Evolutionary conservation across 2,888 invertebrate genomes (phyloP), one percentile per base, ranked within the genome.

Genomic region (Eulithis prunata): DNA sequence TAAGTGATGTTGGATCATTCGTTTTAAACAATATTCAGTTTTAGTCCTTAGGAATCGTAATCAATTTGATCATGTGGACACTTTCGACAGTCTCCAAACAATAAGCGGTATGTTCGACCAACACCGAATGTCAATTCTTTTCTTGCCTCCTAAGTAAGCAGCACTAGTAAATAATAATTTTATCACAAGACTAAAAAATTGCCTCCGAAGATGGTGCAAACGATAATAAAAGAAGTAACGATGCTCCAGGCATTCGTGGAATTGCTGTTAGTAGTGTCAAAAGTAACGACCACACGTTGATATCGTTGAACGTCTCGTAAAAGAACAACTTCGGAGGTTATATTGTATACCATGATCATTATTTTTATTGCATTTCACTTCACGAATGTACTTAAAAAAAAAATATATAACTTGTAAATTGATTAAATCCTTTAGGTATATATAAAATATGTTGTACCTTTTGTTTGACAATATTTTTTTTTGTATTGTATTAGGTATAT

Each of bases 201-300:
- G 47, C 32, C 49, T 36, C 51, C 13, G 14, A 55, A 62, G 51
- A 59, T 58, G 54, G 62, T 58, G 66, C 38, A 66, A 66, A 55
- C 51, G 58, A 56, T 55, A 62, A 54, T 62, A 66, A 62, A 66
- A 66, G 58, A 55, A 51, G 55, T 58, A 62, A 55, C 51, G 49
- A 49, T 56, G 36, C 62, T 62, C 51, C 14, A 52, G 58, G 51
- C 51, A 57, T 62, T 52, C 32, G 52, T 59, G 41, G 59, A 62
- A 66, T 66, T 41, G 55, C 46, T 59, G 32, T 28, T 36, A 58
- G 59, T 59, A 59, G 62, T 46, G 62, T 46, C 66, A 59, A 62
- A 57, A 59, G 56, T 66, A 62, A 66, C 66, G 55, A 66, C 59
- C 52, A 38, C 58, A 56, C 66, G 66, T 60, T 56, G 36, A 32